Evolutionary conservation across 2,113 vertebrate species (phyloP).

Genomic region (Callopanchax toddi): DNA sequence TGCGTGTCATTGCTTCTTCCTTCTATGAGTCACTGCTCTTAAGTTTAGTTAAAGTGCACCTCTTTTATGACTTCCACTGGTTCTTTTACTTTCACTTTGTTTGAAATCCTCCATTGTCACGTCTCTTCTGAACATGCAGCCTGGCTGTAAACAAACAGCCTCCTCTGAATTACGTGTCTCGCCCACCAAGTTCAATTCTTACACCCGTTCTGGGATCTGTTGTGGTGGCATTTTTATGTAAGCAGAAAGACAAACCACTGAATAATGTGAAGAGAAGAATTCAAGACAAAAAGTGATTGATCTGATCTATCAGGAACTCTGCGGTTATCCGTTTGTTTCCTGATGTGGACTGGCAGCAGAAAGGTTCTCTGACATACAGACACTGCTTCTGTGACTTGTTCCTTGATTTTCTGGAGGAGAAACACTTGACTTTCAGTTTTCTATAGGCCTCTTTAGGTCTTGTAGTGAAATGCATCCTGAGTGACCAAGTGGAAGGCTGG

Average conservation of each 20-base stretch:
- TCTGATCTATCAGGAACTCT: slow-evolving; percentile 26
- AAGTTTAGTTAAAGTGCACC: slow-evolving; percentile 41
- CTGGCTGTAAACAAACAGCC: slow-evolving; percentile 1
- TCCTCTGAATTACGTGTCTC: slow-evolving; percentile 2
- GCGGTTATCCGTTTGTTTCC: slow-evolving; percentile 44
- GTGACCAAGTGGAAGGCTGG: no score
- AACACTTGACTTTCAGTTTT: slow-evolving; percentile 6
- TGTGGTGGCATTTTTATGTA: slow-evolving; percentile 38
- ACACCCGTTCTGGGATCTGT: slow-evolving; percentile 16
- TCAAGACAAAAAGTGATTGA: slow-evolving; percentile 24
- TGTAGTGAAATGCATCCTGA: no score
- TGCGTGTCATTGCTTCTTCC: slow-evolving; percentile 23
- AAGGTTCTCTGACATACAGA: slow-evolving; percentile 22
- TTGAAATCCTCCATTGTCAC: slow-evolving; percentile 22
- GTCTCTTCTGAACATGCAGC: neutral
- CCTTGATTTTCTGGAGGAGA: slow-evolving; percentile 25
- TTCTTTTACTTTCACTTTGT: slow-evolving; percentile 27
- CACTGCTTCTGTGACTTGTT: slow-evolving; percentile 34
- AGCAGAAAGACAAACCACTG: slow-evolving; percentile 24
- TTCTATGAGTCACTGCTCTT: slow-evolving; percentile 23
- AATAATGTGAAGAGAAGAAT: slow-evolving; percentile 17
- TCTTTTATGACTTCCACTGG: slow-evolving; percentile 39
- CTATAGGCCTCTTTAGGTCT: neutral
- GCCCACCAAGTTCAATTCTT: slow-evolving; percentile 12
- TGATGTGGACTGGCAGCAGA: slow-evolving; percentile 46